These are phyloP conservation scores for Phacellophora camtschatica DNA, from an alignment of 30 jellyfish, hydroid and myxozoan genomes.

Conservation along the genomic window DNA sequence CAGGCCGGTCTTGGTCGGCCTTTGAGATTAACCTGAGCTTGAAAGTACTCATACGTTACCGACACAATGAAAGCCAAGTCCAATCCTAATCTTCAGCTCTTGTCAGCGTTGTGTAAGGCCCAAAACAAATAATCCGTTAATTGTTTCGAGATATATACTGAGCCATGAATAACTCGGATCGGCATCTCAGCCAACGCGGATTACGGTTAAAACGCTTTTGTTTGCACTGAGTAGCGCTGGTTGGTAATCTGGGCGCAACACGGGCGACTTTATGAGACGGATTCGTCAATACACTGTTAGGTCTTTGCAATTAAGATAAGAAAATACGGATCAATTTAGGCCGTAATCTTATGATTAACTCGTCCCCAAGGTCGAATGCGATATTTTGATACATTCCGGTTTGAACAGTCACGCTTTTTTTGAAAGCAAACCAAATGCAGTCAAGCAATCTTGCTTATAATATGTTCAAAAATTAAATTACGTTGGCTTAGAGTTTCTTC, in stretches of 20 bases:
- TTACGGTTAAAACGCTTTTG: constrained; percentile 30
- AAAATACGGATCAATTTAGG: constrained; percentile 40
- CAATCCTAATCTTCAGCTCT: constrained; percentile 66
- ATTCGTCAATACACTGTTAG: constrained; percentile 60
- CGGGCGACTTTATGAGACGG: constrained; percentile 55
- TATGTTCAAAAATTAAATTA: neutral
- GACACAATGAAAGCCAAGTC: constrained; percentile 40
- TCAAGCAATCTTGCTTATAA: neutral
- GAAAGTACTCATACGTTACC: constrained; percentile 27
- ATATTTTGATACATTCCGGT: constrained; percentile 39
- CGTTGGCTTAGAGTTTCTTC: neutral
- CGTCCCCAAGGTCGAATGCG: constrained; percentile 49
- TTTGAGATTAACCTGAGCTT: constrained; percentile 35
- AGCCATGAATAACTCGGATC: constrained; percentile 35
- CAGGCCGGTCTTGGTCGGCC: constrained; percentile 45
- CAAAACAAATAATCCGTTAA: constrained; percentile 56
- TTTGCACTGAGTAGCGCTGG: constrained; percentile 24
- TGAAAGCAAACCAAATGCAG: no score
- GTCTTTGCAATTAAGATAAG: constrained; percentile 57
- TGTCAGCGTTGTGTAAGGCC: constrained; percentile 67
- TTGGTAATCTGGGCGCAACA: constrained; percentile 49
- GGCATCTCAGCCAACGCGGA: constrained; percentile 55
- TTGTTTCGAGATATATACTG: constrained; percentile 31
- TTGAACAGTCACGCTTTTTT: neutral
- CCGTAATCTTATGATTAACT: constrained; percentile 42